A percentile compares a stretch with the other conserved stretches of the same genome.
These are phyloP conservation scores for Portunus trituberculatus DNA, from an alignment of 1,140 invertebrate species.

Conservation along the genomic window DNA sequence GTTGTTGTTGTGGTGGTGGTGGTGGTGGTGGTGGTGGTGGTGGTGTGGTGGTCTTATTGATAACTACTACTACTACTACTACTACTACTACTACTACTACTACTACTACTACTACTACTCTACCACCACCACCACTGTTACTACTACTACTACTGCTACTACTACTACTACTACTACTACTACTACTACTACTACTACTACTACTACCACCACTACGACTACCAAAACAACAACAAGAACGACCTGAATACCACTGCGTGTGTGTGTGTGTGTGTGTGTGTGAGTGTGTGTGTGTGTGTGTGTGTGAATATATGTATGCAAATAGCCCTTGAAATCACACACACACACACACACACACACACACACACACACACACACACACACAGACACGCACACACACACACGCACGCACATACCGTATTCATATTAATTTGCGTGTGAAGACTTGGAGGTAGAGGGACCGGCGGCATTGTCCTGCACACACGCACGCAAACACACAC, in stretches of 20 bases:
- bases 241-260: not conserved
- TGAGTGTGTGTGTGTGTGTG: no score
- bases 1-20: not conserved
- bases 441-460: no score
- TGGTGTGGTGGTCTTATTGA: no score
- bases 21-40: no score
- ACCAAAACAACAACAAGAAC: not conserved
- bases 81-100: not conserved
- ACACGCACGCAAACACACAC: no score
- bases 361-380: no score
- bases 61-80: constrained; percentile 1
- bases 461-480: no score
- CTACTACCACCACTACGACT: constrained; percentile 8
- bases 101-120: not conserved
- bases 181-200: constrained; percentile 23
- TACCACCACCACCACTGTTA: no score
- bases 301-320: not conserved
- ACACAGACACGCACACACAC: no score
- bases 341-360: not conserved
- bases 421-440: no score
- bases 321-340: not conserved
- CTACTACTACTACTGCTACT: not conserved
- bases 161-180: constrained; percentile 4
- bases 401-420: no score
- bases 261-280: no score